These are phyloP conservation scores for Dendroctonus valens DNA, from an alignment of 1,140 invertebrate genomes.

Conservation along the genomic window DNA sequence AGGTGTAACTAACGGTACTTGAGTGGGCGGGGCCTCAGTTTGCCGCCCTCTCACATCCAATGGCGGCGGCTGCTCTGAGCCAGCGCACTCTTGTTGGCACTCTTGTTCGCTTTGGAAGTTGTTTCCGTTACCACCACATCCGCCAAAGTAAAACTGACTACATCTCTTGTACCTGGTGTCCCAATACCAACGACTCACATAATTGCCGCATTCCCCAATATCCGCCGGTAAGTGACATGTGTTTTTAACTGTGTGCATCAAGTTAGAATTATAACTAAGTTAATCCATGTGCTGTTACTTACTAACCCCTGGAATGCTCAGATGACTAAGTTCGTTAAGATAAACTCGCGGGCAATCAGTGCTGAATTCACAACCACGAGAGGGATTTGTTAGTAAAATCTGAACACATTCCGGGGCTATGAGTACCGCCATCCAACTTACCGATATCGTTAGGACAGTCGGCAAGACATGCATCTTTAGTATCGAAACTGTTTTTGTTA, in stretches of 20 bases:
- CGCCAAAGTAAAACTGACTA: constrained; percentile 76
- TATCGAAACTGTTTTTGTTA: constrained; percentile 84
- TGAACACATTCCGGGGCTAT: neutral
- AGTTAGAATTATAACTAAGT: constrained; percentile 8
- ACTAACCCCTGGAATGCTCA: too few species aligned
- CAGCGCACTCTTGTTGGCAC: constrained; percentile 62
- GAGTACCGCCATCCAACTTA: constrained; percentile 55
- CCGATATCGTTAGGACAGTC: constrained; percentile 77
- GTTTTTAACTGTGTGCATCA: constrained; percentile 61
- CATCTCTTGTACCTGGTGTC: constrained; percentile 71
- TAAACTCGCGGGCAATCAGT: neutral
- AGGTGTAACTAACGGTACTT: constrained; percentile 18
- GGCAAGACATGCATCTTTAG: constrained; percentile 72
- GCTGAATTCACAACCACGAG: neutral
- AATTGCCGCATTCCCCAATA: constrained; percentile 77
- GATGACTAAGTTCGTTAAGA: too few species aligned
- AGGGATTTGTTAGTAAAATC: neutral
- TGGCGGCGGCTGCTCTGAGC: neutral
- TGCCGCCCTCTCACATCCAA: neutral
- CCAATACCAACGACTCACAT: constrained; percentile 79
- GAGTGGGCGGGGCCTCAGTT: constrained; percentile 22
- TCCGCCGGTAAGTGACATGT: constrained; percentile 72
- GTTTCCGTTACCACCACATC: constrained; percentile 79
- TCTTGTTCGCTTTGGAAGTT: constrained; percentile 70
- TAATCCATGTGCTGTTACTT: too few species aligned